These are phyloP conservation scores for Diogma glabrata DNA, from an alignment of 2,888 invertebrate genomes.

Conservation along the genomic window DNA sequence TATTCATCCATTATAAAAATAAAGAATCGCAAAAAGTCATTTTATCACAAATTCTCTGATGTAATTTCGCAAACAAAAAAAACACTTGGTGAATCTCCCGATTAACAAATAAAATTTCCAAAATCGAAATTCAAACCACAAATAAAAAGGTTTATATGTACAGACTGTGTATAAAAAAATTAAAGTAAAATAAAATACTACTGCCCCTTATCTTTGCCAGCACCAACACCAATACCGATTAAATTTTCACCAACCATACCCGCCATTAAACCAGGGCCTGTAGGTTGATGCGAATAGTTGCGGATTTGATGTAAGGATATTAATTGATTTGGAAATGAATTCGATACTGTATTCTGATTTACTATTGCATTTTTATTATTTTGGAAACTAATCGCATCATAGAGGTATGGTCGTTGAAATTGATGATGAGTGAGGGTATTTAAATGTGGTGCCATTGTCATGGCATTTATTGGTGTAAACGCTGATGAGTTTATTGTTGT, in stretches of 20 bases:
- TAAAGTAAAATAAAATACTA: too few species aligned
- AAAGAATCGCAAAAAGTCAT: too few species aligned
- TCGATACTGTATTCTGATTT: constrained; percentile 47
- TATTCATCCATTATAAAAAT: too few species aligned
- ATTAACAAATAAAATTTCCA: too few species aligned
- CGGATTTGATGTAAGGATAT: constrained; percentile 93
- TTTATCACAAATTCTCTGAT: too few species aligned
- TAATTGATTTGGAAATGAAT: constrained; percentile 80
- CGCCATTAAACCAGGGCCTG: constrained; percentile 51
- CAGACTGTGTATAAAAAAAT: too few species aligned
- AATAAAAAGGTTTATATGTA: too few species aligned
- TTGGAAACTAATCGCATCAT: constrained; percentile 86
- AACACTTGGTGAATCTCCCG: too few species aligned
- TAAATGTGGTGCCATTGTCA: constrained; percentile 73
- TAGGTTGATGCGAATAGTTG: constrained; percentile 87
- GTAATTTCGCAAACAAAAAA: too few species aligned
- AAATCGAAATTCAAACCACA: too few species aligned
- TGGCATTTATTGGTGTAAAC: constrained; percentile 88
- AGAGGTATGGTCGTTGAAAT: constrained; percentile 72
- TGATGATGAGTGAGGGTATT: constrained; percentile 56
- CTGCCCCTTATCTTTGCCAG: constrained; percentile 25
- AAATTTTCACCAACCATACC: constrained; percentile 60
- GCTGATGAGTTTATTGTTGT: constrained; percentile 72
- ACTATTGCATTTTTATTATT: constrained; percentile 61
- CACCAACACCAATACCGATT: constrained; percentile 38